Percentiles rank a stretch among this genome's conserved stretches.
Conservation (phyloP, 2,888 invertebrate genomes). For the Spodoptera picta region DNA sequence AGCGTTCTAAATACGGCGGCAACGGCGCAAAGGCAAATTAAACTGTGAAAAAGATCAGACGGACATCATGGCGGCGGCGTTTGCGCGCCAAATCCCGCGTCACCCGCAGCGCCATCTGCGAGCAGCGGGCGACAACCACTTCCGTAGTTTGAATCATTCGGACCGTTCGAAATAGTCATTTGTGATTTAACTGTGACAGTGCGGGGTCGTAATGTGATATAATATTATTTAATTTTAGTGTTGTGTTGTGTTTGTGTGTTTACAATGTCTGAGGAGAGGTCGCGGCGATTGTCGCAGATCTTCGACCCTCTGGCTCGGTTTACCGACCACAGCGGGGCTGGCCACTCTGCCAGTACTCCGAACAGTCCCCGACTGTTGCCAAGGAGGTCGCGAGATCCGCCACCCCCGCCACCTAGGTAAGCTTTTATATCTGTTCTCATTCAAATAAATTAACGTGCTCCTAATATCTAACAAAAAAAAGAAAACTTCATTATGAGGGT, state of each 20-base stretch:
- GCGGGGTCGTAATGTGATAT: conserved; percentile 79
- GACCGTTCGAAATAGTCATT: conserved; percentile 82
- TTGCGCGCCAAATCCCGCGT: conserved; percentile 80
- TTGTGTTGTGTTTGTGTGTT: conserved; percentile 76
- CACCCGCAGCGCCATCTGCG: conserved; percentile 77
- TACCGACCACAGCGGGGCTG: conserved; percentile 90
- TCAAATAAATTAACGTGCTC: background rate
- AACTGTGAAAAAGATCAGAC: conserved; percentile 81
- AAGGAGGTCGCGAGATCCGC: conserved; percentile 85
- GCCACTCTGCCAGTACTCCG: conserved; percentile 90
- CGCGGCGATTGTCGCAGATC: conserved; percentile 94
- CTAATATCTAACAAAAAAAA: too few relatives aligned
- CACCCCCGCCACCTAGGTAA: conserved; percentile 86
- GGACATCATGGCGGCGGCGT: conserved; percentile 78
- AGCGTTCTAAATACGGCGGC: conserved; percentile 78
- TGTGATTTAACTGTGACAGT: conserved; percentile 76
- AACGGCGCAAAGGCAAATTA: conserved; percentile 70
- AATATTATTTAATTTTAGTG: conserved; percentile 68
- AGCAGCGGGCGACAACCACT: conserved; percentile 65
- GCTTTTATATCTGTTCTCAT: conserved; percentile 9
- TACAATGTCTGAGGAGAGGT: conserved; percentile 90
- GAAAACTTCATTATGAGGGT: too few relatives aligned
- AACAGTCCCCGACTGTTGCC: conserved; percentile 92
- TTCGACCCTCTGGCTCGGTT: conserved; percentile 94
- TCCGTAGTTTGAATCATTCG: conserved; percentile 77